Conservation (phyloP, 1,140 invertebrate species). For the Euschistus heros region DNA sequence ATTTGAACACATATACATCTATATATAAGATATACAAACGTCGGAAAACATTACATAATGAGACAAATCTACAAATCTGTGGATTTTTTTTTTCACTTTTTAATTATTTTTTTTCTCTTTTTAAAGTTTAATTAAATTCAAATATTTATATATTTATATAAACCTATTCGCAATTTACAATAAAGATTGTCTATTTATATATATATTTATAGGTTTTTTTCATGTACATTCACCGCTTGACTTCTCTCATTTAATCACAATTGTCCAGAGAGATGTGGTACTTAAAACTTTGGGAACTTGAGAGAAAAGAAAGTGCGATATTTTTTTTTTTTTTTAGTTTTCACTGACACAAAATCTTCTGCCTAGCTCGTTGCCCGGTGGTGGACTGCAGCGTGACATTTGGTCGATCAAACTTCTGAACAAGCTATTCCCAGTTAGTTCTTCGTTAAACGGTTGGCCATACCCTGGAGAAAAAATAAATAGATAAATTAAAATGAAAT, state of each 20-base stretch:
- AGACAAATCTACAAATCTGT: conserved; percentile 12
- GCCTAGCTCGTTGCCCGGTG: background rate
- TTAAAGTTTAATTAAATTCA: conserved; percentile 2
- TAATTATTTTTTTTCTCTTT: background rate
- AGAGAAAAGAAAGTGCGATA: background rate
- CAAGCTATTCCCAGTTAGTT: conserved; percentile 13
- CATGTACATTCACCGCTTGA: background rate
- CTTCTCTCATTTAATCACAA: background rate
- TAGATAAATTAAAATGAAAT: background rate
- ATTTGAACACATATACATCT: conserved; percentile 16
- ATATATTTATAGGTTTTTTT: conserved; percentile 7
- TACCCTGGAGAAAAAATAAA: conserved; percentile 43
- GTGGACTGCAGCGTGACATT: conserved; percentile 2
- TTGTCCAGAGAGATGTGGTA: background rate
- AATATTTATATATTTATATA: conserved; percentile 18
- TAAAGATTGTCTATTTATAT: conserved; percentile 22
- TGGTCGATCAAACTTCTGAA: conserved; percentile 11
- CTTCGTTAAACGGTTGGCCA: conserved; percentile 49
- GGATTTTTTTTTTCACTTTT: background rate
- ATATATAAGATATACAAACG: conserved; percentile 19
- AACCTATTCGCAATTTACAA: conserved; percentile 21
- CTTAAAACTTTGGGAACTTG: conserved; percentile 1
- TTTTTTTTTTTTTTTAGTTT: background rate
- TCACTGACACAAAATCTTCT: conserved; percentile 13
- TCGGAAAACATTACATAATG: conserved; percentile 12